phyloP scores from a whole-genome alignment of 2,113 vertebrate species.

The Spizaetus ornatus region DNA sequence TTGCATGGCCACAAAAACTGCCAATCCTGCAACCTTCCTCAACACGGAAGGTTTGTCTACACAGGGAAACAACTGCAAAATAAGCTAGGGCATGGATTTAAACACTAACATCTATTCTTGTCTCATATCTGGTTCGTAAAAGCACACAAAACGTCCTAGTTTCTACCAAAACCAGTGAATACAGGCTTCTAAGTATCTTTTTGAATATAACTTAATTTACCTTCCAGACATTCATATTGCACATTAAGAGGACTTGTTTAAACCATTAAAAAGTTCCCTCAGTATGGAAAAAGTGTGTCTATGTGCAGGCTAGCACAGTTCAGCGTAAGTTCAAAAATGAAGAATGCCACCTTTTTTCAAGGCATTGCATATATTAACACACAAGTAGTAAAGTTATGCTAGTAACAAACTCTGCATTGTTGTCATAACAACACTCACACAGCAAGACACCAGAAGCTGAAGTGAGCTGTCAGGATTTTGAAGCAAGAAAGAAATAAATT shows the following conservation, averaged over 20 bases:
- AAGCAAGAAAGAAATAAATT: not conserved
- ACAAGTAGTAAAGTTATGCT: not conserved
- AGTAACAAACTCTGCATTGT: not conserved
- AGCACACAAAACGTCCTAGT: not conserved
- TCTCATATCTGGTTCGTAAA: not conserved
- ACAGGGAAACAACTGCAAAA: not conserved
- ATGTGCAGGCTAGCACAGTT: not conserved
- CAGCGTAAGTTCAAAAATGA: rapidly evolving
- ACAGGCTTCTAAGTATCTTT: not conserved
- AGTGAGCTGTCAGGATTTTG: not conserved
- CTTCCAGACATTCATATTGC: not conserved
- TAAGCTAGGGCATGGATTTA: not conserved
- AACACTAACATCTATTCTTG: not conserved
- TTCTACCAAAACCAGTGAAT: not conserved
- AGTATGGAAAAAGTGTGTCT: not conserved
- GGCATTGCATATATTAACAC: not conserved
- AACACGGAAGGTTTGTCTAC: not conserved
- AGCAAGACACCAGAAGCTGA: not conserved
- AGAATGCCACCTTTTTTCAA: not conserved
- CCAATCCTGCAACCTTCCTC: not conserved
- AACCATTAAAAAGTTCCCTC: not conserved
- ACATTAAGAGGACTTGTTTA: not conserved
- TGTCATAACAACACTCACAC: not conserved
- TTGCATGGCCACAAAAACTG: not conserved
- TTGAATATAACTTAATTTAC: not conserved